These are phyloP conservation scores for Tricholaema leucomelas DNA, from an alignment of 2,113 vertebrate species.

Conservation along the genomic window DNA sequence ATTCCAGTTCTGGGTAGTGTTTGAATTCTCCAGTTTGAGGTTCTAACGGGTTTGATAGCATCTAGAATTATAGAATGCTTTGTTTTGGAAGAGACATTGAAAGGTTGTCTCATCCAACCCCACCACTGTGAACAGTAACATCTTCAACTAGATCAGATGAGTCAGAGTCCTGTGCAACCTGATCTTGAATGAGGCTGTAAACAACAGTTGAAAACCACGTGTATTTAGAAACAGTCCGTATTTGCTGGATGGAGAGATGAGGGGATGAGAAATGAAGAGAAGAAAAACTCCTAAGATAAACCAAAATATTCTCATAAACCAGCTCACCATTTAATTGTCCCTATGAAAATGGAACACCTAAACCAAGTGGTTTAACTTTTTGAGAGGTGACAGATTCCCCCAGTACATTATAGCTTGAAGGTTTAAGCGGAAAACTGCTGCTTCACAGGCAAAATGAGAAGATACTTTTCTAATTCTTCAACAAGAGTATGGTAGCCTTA, in stretches of 20 bases:
- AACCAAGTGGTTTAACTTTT: neutral
- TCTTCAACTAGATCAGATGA: neutral
- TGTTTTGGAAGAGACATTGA: neutral
- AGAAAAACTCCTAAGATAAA: neutral
- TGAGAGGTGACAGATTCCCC: neutral
- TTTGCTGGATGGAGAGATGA: neutral
- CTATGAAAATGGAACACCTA: neutral
- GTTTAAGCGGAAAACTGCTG: neutral
- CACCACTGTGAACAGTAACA: neutral
- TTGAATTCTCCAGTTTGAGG: neutral
- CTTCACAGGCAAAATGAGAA: neutral
- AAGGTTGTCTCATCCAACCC: neutral
- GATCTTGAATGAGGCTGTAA: neutral
- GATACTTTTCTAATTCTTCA: neutral
- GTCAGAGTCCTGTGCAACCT: neutral
- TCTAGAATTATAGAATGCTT: neutral
- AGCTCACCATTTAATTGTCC: neutral
- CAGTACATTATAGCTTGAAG: neutral
- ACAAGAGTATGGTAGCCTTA: neutral
- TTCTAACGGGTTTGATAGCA: neutral
- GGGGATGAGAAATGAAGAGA: neutral
- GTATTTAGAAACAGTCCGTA: neutral
- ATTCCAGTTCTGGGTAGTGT: neutral
- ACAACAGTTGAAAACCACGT: neutral
- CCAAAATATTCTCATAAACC: neutral